Percentiles rank a stretch among this genome's conserved stretches.
Evolutionary conservation across 2,113 vertebrate species (phyloP).

Genomic region (Lasiurus borealis): DNA sequence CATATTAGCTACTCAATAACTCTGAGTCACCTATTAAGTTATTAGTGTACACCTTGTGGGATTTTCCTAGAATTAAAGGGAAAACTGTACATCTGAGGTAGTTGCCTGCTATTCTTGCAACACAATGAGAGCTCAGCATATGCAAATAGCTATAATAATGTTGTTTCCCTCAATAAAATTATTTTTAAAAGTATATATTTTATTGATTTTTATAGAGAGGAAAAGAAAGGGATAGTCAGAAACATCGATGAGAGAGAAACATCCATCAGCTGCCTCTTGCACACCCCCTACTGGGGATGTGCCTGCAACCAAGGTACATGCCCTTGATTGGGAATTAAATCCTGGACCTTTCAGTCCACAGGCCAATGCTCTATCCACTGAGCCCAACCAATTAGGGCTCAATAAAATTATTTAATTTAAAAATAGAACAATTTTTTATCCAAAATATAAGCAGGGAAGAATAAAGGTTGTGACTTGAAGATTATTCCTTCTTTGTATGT

Average conservation of each 20-base stretch:
- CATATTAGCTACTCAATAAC: neutral
- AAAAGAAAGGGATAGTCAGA: no score
- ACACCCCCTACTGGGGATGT: no score
- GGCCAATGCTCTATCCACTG: no score
- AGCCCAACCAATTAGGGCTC: no score
- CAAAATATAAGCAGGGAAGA: neutral
- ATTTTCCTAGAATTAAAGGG: neutral
- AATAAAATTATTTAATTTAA: neutral
- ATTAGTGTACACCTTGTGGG: fast-evolving
- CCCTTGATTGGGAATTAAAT: no score
- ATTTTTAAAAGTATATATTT: neutral
- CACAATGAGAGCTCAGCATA: neutral
- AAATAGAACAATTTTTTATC: neutral
- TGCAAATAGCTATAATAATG: neutral
- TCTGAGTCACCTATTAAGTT: neutral
- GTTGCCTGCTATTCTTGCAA: neutral
- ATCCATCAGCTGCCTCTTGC: no score
- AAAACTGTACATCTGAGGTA: neutral
- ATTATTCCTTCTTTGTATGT: neutral
- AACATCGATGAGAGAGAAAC: no score
- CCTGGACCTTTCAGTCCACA: no score
- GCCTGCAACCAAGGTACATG: no score
- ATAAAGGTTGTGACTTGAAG: neutral
- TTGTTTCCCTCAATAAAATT: neutral
- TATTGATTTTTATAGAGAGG: no score